Conservation (phyloP, 2,888 invertebrate genomes). For the Ctena decussata region DNA sequence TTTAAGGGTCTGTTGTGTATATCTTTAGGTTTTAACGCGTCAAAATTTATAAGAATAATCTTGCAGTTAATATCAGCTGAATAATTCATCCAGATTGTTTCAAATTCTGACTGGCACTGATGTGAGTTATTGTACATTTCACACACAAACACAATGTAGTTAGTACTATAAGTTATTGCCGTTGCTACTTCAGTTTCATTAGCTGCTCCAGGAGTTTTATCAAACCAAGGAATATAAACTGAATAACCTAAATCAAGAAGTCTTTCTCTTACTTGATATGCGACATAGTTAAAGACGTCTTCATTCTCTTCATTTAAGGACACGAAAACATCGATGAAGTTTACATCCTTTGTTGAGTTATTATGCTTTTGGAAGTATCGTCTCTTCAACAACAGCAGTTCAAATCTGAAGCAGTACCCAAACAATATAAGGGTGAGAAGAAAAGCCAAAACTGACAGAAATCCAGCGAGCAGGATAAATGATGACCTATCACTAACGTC, state of each 20-base stretch:
- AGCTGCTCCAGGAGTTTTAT: not conserved
- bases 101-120: not conserved
- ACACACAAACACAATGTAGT: not conserved
- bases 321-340: not conserved
- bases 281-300: not conserved
- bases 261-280: not conserved
- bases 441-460: not conserved
- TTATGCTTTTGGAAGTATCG: not conserved
- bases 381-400: not conserved
- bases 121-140: not conserved
- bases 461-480: not conserved
- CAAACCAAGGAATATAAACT: not conserved
- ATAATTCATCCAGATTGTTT: not conserved
- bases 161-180: not conserved
- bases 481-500: not conserved
- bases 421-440: not conserved
- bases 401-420: not conserved
- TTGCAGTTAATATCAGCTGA: not conserved
- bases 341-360: not conserved
- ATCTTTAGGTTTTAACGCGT: not conserved
- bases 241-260: not conserved
- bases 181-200: not conserved
- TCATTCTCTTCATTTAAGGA: not conserved
- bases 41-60: not conserved
- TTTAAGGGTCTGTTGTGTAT: not conserved